These are phyloP conservation scores for Hyles vespertilio DNA, from an alignment of 1,140 invertebrate genomes.

Conservation along the genomic window DNA sequence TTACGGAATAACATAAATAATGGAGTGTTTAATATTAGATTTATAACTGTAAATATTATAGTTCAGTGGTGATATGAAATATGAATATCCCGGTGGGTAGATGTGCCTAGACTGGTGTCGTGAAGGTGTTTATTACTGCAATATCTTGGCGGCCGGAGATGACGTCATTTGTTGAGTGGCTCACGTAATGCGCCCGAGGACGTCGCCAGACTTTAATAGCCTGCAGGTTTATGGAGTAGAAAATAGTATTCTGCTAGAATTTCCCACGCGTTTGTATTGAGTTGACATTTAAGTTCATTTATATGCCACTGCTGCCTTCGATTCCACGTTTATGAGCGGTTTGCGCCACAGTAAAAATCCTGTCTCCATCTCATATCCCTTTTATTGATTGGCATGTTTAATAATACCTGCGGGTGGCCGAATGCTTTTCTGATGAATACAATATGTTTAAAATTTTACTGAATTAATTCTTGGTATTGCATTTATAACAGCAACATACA, in stretches of 20 bases:
- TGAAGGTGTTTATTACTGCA: constrained; percentile 1
- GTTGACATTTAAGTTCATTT: constrained; percentile 10
- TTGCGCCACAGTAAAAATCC: no score
- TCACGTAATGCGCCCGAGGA: constrained; percentile 6
- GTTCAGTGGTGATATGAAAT: no score
- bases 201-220: constrained; percentile 6
- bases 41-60: no score
- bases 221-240: constrained; percentile 9
- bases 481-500: no score
- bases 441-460: no score
- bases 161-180: constrained; percentile 4
- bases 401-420: no score
- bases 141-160: neutral
- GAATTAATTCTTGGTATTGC: no score
- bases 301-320: constrained; percentile 1
- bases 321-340: neutral
- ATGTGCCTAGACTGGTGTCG: constrained; percentile 1
- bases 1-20: no score
- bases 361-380: no score
- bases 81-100: neutral
- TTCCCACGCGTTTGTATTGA: constrained; percentile 13
- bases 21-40: no score
- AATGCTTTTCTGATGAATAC: no score
- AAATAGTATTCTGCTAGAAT: constrained; percentile 13
- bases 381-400: no score